Conservation (phyloP, 2,888 invertebrate genomes). For the Xanthia icteritia region DNA sequence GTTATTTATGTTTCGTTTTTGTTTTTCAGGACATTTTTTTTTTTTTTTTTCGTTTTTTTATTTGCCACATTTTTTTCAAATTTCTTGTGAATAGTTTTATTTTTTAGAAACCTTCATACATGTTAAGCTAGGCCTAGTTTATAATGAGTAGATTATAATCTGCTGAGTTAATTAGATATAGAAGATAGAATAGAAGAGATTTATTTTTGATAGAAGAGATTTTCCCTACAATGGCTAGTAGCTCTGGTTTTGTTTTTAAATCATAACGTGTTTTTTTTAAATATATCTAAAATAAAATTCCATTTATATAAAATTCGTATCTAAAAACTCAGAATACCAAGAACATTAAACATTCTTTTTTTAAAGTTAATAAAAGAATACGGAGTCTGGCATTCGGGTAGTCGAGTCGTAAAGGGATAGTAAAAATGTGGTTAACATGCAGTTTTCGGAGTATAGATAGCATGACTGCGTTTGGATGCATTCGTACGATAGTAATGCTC, state of each 20-base stretch:
- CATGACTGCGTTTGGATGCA: constrained; percentile 17
- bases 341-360: not conserved
- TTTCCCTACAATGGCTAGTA: not conserved
- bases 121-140: too few relatives aligned
- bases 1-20: too few relatives aligned
- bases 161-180: not conserved
- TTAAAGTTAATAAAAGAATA: constrained; percentile 26
- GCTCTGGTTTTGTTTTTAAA: not conserved
- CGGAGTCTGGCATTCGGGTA: constrained; percentile 37
- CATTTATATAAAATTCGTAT: constrained; percentile 4
- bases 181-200: too few relatives aligned
- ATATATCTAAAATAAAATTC: not conserved
- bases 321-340: constrained; percentile 14
- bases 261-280: not conserved
- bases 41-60: too few relatives aligned
- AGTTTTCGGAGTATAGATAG: constrained; percentile 51
- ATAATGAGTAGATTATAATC: not conserved
- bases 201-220: too few relatives aligned
- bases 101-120: too few relatives aligned
- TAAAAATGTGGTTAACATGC: constrained; percentile 61
- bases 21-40: too few relatives aligned
- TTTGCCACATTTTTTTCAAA: too few relatives aligned
- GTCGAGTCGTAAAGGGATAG: constrained; percentile 55
- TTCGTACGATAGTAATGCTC: constrained; percentile 22
- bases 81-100: too few relatives aligned